A percentile compares a stretch with the other conserved stretches of the same genome.
These are phyloP conservation scores for Campylomormyrus numenius DNA, from an alignment of 2,113 vertebrate species.

Conservation along the genomic window DNA sequence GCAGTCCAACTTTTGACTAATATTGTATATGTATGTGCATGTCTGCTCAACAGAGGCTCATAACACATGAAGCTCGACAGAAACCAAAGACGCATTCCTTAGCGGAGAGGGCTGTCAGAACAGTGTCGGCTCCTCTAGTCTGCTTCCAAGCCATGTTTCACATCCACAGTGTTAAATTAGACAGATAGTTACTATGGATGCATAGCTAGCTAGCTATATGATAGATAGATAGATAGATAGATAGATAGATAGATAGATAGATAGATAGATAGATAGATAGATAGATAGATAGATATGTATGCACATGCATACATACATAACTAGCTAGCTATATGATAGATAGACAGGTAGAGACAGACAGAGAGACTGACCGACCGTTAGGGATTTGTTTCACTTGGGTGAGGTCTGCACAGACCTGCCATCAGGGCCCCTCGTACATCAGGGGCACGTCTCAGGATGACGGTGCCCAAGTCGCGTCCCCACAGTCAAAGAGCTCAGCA, in stretches of 20 bases:
- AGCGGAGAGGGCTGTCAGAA: not conserved
- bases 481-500: constrained; percentile 29
- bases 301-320: no score
- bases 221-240: not conserved
- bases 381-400: not conserved
- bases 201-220: not conserved
- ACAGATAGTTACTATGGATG: not conserved
- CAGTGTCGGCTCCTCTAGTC: not conserved
- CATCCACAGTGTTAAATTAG: not conserved
- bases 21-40: not conserved
- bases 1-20: not conserved
- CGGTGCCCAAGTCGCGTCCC: constrained; percentile 12
- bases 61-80: not conserved
- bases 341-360: not conserved
- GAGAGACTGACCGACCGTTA: not conserved
- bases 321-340: no score
- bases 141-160: not conserved
- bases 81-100: not conserved
- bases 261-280: no score
- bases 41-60: not conserved
- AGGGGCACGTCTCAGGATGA: not conserved
- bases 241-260: not conserved
- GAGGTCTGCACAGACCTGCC: not conserved
- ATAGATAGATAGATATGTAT: not conserved
- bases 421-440: not conserved